Evolutionary conservation across 2,113 vertebrate genomes (phyloP).

Genomic region (Stigmatopora nigra): DNA sequence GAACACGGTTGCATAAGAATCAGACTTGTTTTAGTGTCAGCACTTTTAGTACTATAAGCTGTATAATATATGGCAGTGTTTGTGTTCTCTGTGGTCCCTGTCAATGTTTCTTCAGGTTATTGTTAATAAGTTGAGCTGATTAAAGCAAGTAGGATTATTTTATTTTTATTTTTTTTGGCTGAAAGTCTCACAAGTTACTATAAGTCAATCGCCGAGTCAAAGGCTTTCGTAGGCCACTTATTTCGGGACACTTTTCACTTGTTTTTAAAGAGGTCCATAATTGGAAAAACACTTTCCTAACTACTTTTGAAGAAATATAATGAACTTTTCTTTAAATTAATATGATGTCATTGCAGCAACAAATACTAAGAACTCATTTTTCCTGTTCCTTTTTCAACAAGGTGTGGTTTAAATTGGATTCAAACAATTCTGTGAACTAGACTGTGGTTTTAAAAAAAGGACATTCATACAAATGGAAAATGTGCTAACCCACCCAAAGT

Average conservation of each 20-base stretch:
- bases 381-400: not conserved
- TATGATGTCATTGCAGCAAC: not conserved
- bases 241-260: too few relatives aligned
- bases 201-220: constrained; percentile 19
- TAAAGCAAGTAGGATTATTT: constrained; percentile 45
- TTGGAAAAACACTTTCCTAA: not conserved
- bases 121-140: constrained; percentile 42
- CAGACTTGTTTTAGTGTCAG: constrained; percentile 50
- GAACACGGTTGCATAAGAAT: constrained; percentile 47
- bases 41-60: constrained; percentile 44
- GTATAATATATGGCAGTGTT: constrained; percentile 53
- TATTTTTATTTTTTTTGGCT: constrained; percentile 11
- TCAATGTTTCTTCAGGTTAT: constrained; percentile 65
- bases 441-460: not conserved
- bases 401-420: not conserved
- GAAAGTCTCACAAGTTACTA: constrained; percentile 35
- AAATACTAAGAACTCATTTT: not conserved
- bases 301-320: not conserved
- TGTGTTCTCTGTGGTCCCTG: constrained; percentile 45
- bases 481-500: constrained; percentile 10
- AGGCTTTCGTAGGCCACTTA: constrained; percentile 17
- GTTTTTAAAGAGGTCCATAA: too few relatives aligned
- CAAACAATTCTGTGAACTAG: not conserved
- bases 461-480: not conserved
- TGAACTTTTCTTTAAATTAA: not conserved